phyloP scores from a whole-genome alignment of 1,140 invertebrate genomes.

The Theocolax elegans region DNA sequence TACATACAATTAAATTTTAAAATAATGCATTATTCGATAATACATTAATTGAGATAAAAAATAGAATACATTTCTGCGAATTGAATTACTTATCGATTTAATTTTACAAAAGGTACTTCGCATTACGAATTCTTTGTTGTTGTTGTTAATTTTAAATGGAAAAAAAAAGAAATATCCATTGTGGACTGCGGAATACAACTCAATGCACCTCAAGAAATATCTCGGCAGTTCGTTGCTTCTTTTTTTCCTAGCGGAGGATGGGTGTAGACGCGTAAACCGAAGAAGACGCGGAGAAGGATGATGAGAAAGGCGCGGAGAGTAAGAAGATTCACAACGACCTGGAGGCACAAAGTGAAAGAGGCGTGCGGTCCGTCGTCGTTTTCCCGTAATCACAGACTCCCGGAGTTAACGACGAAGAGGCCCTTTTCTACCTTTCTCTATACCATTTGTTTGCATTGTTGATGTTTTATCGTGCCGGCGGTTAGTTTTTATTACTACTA shows the following conservation, averaged over 20 bases:
- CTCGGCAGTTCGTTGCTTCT: neutral
- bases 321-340: neutral
- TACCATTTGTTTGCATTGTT: neutral
- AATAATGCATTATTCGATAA: too few relatives aligned
- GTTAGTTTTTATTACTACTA: neutral
- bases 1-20: too few relatives aligned
- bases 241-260: too few relatives aligned
- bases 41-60: too few relatives aligned
- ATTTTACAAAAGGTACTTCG: too few relatives aligned
- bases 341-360: neutral
- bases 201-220: neutral
- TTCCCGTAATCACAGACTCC: constrained; percentile 18
- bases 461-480: neutral
- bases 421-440: neutral
- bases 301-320: neutral
- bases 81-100: too few relatives aligned
- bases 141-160: too few relatives aligned
- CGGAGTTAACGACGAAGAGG: neutral
- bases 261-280: too few relatives aligned
- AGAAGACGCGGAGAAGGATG: neutral
- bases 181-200: too few relatives aligned
- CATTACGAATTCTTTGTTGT: too few relatives aligned
- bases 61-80: too few relatives aligned
- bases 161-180: too few relatives aligned
- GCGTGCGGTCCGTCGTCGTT: neutral